A percentile compares a stretch with the other conserved stretches of the same genome.
Evolutionary conservation across 2,888 invertebrate genomes (phyloP).

Genomic region (Chrysina gloriosa): DNA sequence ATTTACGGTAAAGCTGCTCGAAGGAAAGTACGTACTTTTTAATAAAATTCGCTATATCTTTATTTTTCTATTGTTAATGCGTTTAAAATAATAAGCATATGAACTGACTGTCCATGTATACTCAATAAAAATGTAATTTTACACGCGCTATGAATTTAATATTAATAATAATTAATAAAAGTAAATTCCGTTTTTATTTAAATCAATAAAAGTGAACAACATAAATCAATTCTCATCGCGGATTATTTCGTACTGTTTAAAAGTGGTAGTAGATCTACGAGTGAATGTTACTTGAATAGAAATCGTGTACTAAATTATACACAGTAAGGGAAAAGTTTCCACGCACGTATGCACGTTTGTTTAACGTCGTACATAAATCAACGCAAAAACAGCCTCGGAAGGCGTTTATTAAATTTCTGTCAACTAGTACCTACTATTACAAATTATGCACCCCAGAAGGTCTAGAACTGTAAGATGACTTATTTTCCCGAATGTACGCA

Average conservation of each 20-base stretch:
- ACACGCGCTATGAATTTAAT: no score
- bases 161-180: no score
- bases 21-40: no score
- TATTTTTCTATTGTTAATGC: no score
- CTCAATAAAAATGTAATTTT: no score
- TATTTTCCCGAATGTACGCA: constrained; percentile 16
- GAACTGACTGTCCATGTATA: no score
- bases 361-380: constrained; percentile 28
- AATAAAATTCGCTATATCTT: no score
- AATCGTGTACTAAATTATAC: constrained; percentile 17
- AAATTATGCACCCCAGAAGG: constrained; percentile 17
- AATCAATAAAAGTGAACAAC: no score
- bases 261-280: not conserved
- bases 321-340: constrained; percentile 14
- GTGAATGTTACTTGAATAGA: not conserved
- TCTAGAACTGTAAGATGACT: constrained; percentile 26
- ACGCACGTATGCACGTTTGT: constrained; percentile 29
- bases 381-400: constrained; percentile 24
- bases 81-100: no score
- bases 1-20: no score
- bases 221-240: no score
- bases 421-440: constrained; percentile 31
- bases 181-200: no score
- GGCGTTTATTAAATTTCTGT: constrained; percentile 36
- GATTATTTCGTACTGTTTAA: not conserved